Base-by-base conservation (phyloP, 2,888 invertebrate species). In the Thereva unica region DNA sequence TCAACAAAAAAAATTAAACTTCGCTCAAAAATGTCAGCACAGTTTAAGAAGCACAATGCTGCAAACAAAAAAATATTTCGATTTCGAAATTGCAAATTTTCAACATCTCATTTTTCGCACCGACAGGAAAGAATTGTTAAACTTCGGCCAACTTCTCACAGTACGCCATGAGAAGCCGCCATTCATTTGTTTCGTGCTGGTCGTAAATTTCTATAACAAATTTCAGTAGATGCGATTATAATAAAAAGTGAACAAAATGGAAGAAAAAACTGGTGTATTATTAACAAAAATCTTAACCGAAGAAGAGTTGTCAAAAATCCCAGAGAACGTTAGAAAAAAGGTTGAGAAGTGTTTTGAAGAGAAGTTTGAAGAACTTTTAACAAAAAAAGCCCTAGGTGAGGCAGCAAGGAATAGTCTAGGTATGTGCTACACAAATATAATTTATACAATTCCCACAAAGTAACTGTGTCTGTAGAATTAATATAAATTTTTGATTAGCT, bases 341-440 rank as follows among this genome's bases (percentile, higher is more conserved):
- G 82, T 92, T 47, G 86, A 87, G 73, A 78, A 77, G 42, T 84
- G 83, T 74, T 83, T 87, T 61, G 84, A 83, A 55, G 83, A 84
- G 67, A 86, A 87, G 77, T 87, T 89, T 75, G 89, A 89, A 74
- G 88, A 89, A 77, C 87, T 87, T 71, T 83, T 90, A 73, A 89
- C 89, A 66, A 85, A 88, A 38, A 90, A 88, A 80, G 91, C 91
- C 3, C 83, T 91, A 40, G 86, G 88, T 69, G 90, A 90, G 82
- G 70, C 73, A 53, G 71, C 73, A 54, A 72, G 70, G 56, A 71
- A 67, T 66, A 69, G 67, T 69, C 66, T 75, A 72, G 78, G 79
- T 79, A 74, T 75, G 76, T 75, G 2, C 23, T 23, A 23, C 2
- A 23, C 23, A 23, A 23, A 23, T 23, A 23, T 23, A 23, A 2